These are phyloP conservation scores for Drosophila ezoana DNA, from an alignment of 2,888 invertebrate genomes.

Conservation along the genomic window DNA sequence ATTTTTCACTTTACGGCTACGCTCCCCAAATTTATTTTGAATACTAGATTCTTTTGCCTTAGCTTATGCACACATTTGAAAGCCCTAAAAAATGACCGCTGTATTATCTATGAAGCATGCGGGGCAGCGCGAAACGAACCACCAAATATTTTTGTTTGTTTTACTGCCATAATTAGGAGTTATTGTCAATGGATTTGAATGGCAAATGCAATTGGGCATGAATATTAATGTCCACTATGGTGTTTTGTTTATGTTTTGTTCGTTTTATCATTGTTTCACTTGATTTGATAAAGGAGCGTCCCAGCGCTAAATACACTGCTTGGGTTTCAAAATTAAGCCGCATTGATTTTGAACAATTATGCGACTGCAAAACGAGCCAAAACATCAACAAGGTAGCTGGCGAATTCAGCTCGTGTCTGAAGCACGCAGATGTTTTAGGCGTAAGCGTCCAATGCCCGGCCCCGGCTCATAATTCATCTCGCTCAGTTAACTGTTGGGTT, in stretches of 20 bases:
- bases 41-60: too few relatives aligned
- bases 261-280: neutral
- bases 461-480: conserved; percentile 66
- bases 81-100: too few relatives aligned
- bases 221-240: neutral
- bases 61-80: too few relatives aligned
- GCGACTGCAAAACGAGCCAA: conserved; percentile 19
- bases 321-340: conserved; percentile 13
- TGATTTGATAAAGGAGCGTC: conserved; percentile 2
- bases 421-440: conserved; percentile 29
- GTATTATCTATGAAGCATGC: too few relatives aligned
- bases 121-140: too few relatives aligned
- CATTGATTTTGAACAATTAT: conserved; percentile 38
- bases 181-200: too few relatives aligned
- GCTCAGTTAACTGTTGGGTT: conserved; percentile 57
- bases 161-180: too few relatives aligned
- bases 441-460: conserved; percentile 32
- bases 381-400: conserved; percentile 3
- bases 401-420: neutral
- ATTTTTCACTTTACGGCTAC: too few relatives aligned
- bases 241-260: neutral
- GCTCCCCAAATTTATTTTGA: too few relatives aligned
- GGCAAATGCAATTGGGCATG: neutral
- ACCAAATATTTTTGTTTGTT: too few relatives aligned
- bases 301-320: neutral